Conservation (phyloP, 2,113 vertebrate species). For the Paralichthys olivaceus region DNA sequence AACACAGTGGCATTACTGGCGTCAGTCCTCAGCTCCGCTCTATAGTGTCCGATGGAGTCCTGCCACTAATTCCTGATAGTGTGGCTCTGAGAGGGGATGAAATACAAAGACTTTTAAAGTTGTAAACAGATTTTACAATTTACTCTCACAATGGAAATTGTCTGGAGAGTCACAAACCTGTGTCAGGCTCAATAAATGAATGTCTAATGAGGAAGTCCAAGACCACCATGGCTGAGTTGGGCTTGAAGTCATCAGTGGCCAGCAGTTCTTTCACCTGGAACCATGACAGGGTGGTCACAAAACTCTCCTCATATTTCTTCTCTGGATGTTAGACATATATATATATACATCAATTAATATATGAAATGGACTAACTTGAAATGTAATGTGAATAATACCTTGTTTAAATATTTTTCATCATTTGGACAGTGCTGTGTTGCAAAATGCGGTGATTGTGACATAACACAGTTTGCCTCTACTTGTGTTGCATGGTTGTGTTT, state of each 20-base stretch:
- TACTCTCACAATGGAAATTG: background rate
- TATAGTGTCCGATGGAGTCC: slow-evolving; percentile 79
- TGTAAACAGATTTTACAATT: background rate
- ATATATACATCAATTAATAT: no score
- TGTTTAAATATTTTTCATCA: no score
- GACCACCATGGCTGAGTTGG: slow-evolving; percentile 86
- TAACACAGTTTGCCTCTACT: no score
- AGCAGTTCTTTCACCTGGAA: slow-evolving; percentile 83
- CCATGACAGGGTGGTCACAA: background rate
- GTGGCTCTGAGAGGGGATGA: slow-evolving; percentile 72
- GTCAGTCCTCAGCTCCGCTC: slow-evolving; percentile 9
- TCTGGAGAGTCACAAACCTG: slow-evolving; percentile 68
- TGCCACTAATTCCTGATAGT: slow-evolving; percentile 80
- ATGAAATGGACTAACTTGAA: no score
- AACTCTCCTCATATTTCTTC: no score
- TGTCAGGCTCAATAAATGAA: slow-evolving; percentile 81
- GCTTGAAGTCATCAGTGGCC: slow-evolving; percentile 83
- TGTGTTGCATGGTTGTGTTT: no score
- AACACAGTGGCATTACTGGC: no score
- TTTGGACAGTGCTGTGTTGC: no score
- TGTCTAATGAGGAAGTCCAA: slow-evolving; percentile 87
- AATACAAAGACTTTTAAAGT: background rate
- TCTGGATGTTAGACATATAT: no score
- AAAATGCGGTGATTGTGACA: no score
- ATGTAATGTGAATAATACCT: no score